Evolutionary conservation across 1,140 invertebrate species (phyloP).

Genomic region (Lasioglossum baleicum): DNA sequence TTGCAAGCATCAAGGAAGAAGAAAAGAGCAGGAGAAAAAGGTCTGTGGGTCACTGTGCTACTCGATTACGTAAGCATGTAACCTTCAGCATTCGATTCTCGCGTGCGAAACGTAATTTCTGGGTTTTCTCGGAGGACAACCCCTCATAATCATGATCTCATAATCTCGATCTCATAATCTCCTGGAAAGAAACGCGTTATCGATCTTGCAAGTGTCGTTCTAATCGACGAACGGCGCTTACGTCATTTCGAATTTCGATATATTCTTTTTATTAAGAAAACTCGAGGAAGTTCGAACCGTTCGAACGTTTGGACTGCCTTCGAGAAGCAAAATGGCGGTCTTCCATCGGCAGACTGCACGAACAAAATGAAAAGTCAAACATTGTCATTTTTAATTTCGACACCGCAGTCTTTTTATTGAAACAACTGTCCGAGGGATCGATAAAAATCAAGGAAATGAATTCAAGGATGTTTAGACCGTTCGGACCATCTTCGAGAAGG

Average conservation of each 20-base stretch:
- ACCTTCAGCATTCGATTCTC: conserved; percentile 38
- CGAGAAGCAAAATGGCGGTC: too few species aligned
- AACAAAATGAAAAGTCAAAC: too few species aligned
- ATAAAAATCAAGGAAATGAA: not conserved
- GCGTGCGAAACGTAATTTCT: conserved; percentile 10
- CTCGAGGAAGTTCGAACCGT: too few species aligned
- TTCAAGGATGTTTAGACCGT: not conserved
- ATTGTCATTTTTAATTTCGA: too few species aligned
- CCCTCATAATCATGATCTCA: too few species aligned
- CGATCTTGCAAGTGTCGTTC: not conserved
- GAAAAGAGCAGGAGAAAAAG: conserved; percentile 49
- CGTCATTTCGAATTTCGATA: too few species aligned
- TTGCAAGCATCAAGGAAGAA: conserved; percentile 41
- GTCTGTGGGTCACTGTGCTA: conserved; percentile 49
- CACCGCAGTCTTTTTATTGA: too few species aligned
- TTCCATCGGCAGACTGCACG: too few species aligned
- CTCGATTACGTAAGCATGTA: conserved; percentile 32
- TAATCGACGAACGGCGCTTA: too few species aligned
- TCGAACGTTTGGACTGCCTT: too few species aligned
- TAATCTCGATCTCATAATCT: not conserved
- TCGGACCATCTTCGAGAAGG: not conserved
- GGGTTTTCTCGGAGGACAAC: not conserved
- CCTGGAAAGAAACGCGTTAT: not conserved
- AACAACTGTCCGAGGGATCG: too few species aligned
- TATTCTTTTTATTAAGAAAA: too few species aligned